phyloP scores from a whole-genome alignment of 2,113 vertebrate genomes.

The Ailurus styani region DNA sequence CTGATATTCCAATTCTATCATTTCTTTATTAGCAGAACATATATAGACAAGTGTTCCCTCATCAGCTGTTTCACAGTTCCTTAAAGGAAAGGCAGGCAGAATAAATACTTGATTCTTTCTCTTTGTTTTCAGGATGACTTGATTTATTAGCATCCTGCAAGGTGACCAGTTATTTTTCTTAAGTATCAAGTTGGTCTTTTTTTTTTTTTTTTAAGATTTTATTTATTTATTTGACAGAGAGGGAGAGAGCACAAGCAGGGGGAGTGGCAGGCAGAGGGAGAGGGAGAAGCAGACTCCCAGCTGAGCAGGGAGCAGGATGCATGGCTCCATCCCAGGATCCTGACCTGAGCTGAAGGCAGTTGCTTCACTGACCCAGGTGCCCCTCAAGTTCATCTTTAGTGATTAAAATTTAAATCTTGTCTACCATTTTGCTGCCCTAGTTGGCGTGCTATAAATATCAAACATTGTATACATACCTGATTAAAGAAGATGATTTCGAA shows the following conservation, averaged over 20 bases:
- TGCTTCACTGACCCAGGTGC: not conserved
- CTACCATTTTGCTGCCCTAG: not conserved
- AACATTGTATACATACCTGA: not conserved
- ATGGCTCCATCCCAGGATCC: not conserved
- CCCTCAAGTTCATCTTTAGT: slow-evolving; percentile 4
- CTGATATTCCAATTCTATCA: not conserved
- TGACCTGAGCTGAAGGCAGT: not conserved
- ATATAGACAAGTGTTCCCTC: not conserved
- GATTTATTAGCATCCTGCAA: slow-evolving; percentile 17
- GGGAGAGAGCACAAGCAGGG: not conserved
- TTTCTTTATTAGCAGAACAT: not conserved
- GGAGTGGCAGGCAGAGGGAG: not conserved
- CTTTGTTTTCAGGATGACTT: slow-evolving; percentile 31
- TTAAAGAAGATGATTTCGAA: slow-evolving; percentile 26
- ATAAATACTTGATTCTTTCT: slow-evolving; percentile 30
- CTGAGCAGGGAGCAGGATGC: not conserved
- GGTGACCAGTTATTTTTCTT: not conserved
- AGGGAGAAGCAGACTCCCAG: not conserved
- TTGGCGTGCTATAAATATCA: not conserved
- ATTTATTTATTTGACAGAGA: not conserved
- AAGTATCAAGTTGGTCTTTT: slow-evolving; percentile 8
- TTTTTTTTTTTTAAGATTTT: not conserved
- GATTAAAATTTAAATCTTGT: slow-evolving; percentile 47
- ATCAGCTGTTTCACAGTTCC: not conserved
- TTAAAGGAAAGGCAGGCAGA: not conserved